A percentile compares a stretch with the other conserved stretches of the same genome.
Evolutionary conservation across 2,888 invertebrate species (phyloP).

Genomic region (Mantis religiosa): DNA sequence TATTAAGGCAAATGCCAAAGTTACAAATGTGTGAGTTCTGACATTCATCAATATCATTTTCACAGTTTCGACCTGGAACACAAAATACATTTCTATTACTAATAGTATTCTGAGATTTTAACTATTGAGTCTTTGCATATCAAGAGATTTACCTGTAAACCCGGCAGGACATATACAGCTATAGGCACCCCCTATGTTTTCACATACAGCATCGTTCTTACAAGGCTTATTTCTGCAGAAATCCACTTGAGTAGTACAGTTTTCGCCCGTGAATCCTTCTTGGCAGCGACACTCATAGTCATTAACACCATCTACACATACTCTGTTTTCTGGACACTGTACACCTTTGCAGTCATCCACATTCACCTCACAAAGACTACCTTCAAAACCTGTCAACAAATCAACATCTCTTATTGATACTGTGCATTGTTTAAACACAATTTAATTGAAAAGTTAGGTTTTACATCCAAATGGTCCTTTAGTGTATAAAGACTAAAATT

Average conservation of each 20-base stretch:
- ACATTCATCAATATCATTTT: constrained; percentile 74
- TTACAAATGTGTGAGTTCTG: constrained; percentile 53
- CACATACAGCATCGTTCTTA: constrained; percentile 66
- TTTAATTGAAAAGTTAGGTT: too few relatives aligned
- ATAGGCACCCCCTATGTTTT: constrained; percentile 59
- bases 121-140: background rate
- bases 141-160: constrained; percentile 53
- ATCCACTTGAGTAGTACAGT: constrained; percentile 54
- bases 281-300: constrained; percentile 59
- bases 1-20: constrained; percentile 78
- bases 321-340: constrained; percentile 48
- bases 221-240: constrained; percentile 63
- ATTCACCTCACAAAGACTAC: constrained; percentile 59
- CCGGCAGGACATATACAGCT: constrained; percentile 69
- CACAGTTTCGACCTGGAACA: constrained; percentile 48
- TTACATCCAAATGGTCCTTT: too few relatives aligned
- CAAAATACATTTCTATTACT: background rate
- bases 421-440: too few relatives aligned
- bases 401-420: background rate
- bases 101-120: background rate
- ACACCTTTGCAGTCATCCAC: constrained; percentile 61
- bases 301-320: constrained; percentile 54
- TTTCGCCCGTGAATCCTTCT: constrained; percentile 56
- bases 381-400: constrained; percentile 53
- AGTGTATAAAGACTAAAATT: too few relatives aligned